Base-by-base conservation (phyloP, 53 echinoderm and acorn worm species). In the Pentamera pediparva region DNA sequence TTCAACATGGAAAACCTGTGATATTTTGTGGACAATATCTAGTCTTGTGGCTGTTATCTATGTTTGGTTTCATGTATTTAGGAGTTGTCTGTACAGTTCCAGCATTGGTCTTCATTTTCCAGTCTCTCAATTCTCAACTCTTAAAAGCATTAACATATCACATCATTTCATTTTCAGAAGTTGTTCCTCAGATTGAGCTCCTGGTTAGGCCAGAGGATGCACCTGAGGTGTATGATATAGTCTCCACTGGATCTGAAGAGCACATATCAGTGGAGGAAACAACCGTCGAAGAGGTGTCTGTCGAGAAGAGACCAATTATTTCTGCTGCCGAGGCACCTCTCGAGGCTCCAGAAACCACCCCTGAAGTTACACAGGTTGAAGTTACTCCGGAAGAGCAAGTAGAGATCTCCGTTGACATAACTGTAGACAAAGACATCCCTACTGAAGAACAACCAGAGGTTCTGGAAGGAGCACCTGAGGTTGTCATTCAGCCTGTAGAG, bases 191-290 rank as follows among this genome's bases (percentile, higher is more conserved):
- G 10, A 78, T 70, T 19, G 84, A 78, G 38, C 39, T 84, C 5
- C 24, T 72, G 73, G 55, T 53, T 21, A 51, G 53, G 53, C 73
- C 73, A 30, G 76, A 76, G 56, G 77, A 76, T 31, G 83, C 83
- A 49, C 63, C 82, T 53, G 82, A 75, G 29, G 53, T 81, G 29
- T 62, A 62, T 28, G 64, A 81, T 18, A 24, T 59, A 50, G 52
- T 81, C 15, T 75, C 65, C 43, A 51, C 73, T 52, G 73, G 53
- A 54, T 72, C 73, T 22, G 73, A 72, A 35, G 73, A 72, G 33
- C 70, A 70, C 20, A 81, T 81, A 32, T 22, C 61, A 62, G 29
- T 61, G 17, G 74, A 56, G 15, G 39, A 39, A 43, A 52, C 52
- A 36, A 48, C 81, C 45, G 67, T 65, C 10, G 62, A 71, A 27